These are phyloP conservation scores for Nezara viridula DNA, from an alignment of 2,888 invertebrate genomes.

Conservation along the genomic window DNA sequence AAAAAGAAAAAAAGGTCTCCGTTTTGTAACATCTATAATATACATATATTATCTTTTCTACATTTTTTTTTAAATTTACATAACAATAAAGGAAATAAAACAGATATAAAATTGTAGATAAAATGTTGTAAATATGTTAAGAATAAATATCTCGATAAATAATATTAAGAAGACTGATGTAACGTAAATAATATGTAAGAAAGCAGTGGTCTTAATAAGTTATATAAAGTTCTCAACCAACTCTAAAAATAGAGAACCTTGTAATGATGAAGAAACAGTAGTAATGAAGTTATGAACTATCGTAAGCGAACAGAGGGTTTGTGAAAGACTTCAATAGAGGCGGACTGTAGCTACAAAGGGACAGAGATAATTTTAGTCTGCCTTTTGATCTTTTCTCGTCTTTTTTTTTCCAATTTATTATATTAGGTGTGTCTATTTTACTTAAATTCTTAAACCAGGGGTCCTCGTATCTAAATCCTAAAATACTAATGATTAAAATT, in stretches of 20 bases:
- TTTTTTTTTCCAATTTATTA: background rate
- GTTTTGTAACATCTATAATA: no score
- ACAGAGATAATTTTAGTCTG: background rate
- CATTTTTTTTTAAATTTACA: no score
- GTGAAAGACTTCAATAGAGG: background rate
- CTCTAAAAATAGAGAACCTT: background rate
- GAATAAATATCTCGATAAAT: no score
- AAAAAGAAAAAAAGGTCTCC: no score
- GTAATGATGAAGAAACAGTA: background rate
- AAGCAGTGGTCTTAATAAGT: no score
- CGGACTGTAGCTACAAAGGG: background rate
- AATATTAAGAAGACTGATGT: no score
- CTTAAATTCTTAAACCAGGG: background rate
- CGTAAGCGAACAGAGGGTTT: background rate
- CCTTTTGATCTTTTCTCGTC: conserved; percentile 19
- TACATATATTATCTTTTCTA: no score
- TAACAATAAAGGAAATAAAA: background rate
- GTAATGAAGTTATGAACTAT: background rate
- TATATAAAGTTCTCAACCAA: background rate
- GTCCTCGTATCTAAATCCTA: background rate
- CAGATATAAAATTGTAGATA: background rate
- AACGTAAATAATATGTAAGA: no score
- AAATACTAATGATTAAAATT: background rate
- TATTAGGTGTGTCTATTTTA: background rate
- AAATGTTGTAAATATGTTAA: background rate